Percentiles rank a stretch among this genome's conserved stretches.
Evolutionary conservation across 2,888 invertebrate genomes (phyloP).

Genomic region (Sesamia inferens): DNA sequence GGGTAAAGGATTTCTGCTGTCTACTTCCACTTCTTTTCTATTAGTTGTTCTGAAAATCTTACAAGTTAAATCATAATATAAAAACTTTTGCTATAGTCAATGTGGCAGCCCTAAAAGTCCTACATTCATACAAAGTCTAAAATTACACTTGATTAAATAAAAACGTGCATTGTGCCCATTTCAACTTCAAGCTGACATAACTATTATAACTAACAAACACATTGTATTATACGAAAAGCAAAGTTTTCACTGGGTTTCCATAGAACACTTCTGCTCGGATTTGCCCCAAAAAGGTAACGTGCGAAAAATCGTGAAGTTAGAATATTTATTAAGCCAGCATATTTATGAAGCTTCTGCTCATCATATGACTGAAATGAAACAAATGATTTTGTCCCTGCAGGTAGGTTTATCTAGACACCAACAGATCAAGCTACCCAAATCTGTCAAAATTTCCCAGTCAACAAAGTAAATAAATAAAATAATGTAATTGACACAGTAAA

Average conservation of each 20-base stretch:
- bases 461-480: too few species aligned
- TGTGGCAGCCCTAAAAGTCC: slow-evolving; percentile 42
- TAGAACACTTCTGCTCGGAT: too few species aligned
- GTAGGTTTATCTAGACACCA: too few species aligned
- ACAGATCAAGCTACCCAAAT: too few species aligned
- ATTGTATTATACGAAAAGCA: background rate
- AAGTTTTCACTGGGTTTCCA: background rate
- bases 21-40: background rate
- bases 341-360: too few species aligned
- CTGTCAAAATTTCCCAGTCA: too few species aligned
- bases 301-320: background rate
- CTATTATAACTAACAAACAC: slow-evolving; percentile 42
- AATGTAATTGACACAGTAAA: too few species aligned
- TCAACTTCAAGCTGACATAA: slow-evolving; percentile 44
- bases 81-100: background rate
- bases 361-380: too few species aligned
- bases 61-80: background rate
- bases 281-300: background rate
- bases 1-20: background rate
- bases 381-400: too few species aligned
- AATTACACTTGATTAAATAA: slow-evolving; percentile 66
- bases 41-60: background rate
- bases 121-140: slow-evolving; percentile 43
- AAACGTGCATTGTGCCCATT: slow-evolving; percentile 49
- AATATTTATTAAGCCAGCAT: too few species aligned